Evolutionary conservation across 2,888 invertebrate species (phyloP).

Genomic region (Keiferia lycopersicella): DNA sequence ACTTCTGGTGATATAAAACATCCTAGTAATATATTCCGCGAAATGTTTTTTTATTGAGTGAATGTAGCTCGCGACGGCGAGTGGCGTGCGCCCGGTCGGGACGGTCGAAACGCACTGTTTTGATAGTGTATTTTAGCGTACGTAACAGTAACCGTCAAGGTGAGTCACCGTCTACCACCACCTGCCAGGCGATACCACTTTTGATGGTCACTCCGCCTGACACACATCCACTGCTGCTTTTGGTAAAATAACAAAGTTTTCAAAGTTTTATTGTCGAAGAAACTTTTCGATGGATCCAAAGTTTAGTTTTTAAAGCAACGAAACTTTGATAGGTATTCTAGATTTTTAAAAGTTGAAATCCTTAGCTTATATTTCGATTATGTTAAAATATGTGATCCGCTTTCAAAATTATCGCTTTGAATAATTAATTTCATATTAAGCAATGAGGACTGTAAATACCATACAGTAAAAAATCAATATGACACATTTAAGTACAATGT

Average conservation of each 20-base stretch:
- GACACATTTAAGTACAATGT: background rate
- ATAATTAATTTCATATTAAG: constrained; percentile 12
- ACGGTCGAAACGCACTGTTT: constrained; percentile 70
- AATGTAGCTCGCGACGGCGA: constrained; percentile 37
- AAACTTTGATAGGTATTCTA: constrained; percentile 4
- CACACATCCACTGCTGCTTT: constrained; percentile 47
- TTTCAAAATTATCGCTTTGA: constrained; percentile 11
- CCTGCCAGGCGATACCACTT: constrained; percentile 47
- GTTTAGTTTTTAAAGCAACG: background rate
- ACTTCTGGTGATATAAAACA: constrained; percentile 38
- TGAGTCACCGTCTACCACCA: constrained; percentile 61
- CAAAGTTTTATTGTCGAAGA: background rate
- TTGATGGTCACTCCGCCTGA: constrained; percentile 45
- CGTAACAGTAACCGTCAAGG: constrained; percentile 71
- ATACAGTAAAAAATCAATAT: background rate
- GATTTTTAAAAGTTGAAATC: constrained; percentile 49
- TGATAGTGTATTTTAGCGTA: constrained; percentile 76
- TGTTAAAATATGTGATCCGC: background rate
- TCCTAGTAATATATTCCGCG: constrained; percentile 35
- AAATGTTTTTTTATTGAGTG: constrained; percentile 39
- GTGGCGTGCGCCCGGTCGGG: constrained; percentile 57
- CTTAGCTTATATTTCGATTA: constrained; percentile 48
- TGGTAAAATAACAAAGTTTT: no score
- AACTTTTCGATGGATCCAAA: constrained; percentile 38
- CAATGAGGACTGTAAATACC: background rate